Conservation (phyloP, 2,797 vertebrate species). For the Spheniscus humboldti region DNA sequence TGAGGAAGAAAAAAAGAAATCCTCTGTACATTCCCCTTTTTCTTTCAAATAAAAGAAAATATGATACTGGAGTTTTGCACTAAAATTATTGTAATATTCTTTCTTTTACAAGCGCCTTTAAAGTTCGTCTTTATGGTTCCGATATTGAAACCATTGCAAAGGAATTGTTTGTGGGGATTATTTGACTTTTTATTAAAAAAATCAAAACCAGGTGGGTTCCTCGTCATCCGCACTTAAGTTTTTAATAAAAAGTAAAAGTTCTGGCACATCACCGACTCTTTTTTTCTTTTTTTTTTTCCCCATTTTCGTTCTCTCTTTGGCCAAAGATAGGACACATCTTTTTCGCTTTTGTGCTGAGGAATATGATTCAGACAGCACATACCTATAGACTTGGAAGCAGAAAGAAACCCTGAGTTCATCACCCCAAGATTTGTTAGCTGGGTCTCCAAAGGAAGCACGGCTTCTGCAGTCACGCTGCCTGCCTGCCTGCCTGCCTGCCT, state of each 20-base stretch:
- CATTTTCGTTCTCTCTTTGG: background rate
- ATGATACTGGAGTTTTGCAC: slow-evolving; percentile 36
- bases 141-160: slow-evolving; percentile 51
- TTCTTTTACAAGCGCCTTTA: slow-evolving; percentile 45
- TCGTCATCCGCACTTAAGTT: background rate
- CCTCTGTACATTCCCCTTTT: background rate
- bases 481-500: background rate
- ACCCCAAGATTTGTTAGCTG: background rate
- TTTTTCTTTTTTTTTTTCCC: background rate
- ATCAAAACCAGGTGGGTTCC: slow-evolving; percentile 64
- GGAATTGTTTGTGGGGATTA: slow-evolving; percentile 59
- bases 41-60: slow-evolving; percentile 45
- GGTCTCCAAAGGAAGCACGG: background rate
- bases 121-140: slow-evolving; percentile 39
- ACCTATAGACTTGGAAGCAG: background rate
- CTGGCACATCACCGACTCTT: slow-evolving; percentile 8
- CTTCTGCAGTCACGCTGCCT: background rate
- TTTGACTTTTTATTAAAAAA: slow-evolving; percentile 64
- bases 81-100: slow-evolving; percentile 36
- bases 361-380: rapidly evolving
- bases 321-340: background rate
- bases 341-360: background rate
- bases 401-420: background rate
- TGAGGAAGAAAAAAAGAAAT: background rate
- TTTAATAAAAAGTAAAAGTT: slow-evolving; percentile 66